Percentiles rank a stretch among this genome's conserved stretches.
Conservation (phyloP, 1,140 invertebrate species). For the Batillaria attramentaria region DNA sequence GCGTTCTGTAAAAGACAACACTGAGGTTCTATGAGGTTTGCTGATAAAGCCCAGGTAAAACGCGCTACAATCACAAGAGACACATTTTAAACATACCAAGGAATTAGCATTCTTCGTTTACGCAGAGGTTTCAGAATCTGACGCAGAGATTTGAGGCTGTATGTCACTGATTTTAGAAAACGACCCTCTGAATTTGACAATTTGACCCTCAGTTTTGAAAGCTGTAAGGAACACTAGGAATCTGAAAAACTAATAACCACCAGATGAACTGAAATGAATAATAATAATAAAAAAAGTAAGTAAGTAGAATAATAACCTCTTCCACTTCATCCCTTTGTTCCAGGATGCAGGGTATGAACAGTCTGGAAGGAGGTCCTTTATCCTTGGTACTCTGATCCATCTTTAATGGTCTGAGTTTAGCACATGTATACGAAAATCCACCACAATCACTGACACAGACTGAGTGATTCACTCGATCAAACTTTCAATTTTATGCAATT, state of each 20-base stretch:
- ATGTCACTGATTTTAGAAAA: no score
- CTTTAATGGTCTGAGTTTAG: neutral
- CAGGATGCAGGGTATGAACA: conserved; percentile 32
- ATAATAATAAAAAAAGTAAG: conserved; percentile 12
- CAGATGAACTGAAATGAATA: neutral
- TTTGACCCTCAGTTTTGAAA: no score
- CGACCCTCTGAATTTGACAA: no score
- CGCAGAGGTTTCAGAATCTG: no score
- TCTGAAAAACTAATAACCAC: neutral
- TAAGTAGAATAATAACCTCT: conserved; percentile 36
- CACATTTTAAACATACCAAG: neutral
- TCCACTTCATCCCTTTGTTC: conserved; percentile 41
- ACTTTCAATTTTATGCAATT: neutral
- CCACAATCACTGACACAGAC: neutral
- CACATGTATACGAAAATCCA: neutral
- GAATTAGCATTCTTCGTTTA: neutral
- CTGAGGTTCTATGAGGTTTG: neutral
- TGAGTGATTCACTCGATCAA: neutral
- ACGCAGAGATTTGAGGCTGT: no score
- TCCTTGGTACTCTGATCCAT: conserved; percentile 13
- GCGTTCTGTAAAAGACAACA: neutral
- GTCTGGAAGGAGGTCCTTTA: conserved; percentile 27
- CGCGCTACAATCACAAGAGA: neutral
- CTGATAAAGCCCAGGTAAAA: neutral
- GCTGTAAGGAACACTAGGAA: no score